Percentiles rank a stretch among this genome's conserved stretches.
These are phyloP conservation scores for Macquaria australasica DNA, from an alignment of 2,113 vertebrate genomes.

Conservation along the genomic window DNA sequence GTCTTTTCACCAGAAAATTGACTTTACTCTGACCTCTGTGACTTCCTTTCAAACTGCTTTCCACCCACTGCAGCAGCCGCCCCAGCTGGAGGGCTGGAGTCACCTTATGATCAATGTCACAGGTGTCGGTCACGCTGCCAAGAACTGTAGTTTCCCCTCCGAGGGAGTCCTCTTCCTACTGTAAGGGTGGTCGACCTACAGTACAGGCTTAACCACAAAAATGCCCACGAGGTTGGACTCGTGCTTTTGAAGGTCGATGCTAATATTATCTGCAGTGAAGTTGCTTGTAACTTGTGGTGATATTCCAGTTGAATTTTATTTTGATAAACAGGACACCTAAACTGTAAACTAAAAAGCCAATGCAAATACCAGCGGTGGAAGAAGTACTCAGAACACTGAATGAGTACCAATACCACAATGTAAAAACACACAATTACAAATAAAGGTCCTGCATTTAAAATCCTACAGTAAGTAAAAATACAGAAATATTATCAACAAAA, in stretches of 20 bases:
- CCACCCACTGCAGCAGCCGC: background rate
- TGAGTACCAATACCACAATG: too few relatives aligned
- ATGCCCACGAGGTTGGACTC: background rate
- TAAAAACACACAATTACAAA: background rate
- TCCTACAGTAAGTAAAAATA: background rate
- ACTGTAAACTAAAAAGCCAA: background rate
- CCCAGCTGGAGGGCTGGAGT: background rate
- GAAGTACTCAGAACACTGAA: background rate
- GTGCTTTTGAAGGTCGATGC: conserved; percentile 10
- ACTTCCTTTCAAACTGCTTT: background rate
- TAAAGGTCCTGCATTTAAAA: background rate
- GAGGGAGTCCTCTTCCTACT: background rate
- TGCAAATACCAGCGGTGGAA: background rate
- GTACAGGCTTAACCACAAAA: background rate
- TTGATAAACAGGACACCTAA: background rate
- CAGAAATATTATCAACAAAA: background rate
- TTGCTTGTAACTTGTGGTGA: background rate
- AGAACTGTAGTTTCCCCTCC: background rate
- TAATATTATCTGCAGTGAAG: background rate
- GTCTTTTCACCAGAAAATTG: background rate
- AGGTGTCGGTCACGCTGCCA: conserved; percentile 9
- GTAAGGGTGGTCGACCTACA: background rate
- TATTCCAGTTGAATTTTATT: background rate
- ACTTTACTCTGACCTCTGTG: background rate
- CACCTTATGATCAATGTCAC: conserved; percentile 11